Evolutionary conservation across 2,888 invertebrate species (phyloP), one percentile per base, ranked within the genome.

Genomic region (Anticlea derivata): DNA sequence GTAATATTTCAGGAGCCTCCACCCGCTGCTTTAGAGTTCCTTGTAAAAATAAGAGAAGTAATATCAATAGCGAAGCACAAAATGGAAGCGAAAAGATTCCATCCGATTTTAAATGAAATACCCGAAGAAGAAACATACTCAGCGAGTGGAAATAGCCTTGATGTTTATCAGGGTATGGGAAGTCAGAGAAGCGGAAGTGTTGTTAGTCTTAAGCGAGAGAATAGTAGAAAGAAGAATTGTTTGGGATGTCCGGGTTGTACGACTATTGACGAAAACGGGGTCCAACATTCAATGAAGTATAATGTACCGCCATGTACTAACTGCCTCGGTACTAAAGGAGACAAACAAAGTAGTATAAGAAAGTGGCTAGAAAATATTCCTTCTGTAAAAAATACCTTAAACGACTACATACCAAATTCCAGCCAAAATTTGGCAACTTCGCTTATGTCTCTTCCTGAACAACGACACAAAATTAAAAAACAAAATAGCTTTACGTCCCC

Each of bases 21-120:
- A 34, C 95, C 96, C 30, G 96, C 97, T 44, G 97, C 98, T 13
- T 86, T 97, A 62, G 97, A 98, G 80, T 98, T 98, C 78, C 91
- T 98, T 39, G 92, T 94, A 0, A 96, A 97, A 92, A 96, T 98
- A 57, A 93, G 98, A 55, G 97, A 97, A 91, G 97, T 97, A 4
- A 97, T 97, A 65, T 92, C 96, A 30, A 94, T 97, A 39, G 97
- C 97, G 5, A 97, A 97, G 74, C 95, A 95, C 67, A 97, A 97
- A 87, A 96, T 97, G 95, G 93, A 94, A 29, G 86, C 94, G 0
- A 96, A 97, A 81, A 92, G 94, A 50, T 97, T 95, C 72, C 92
- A 94, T 50, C 97, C 97, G 0, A 94, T 94, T 39, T 85, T 97
- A 3, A 92, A 94, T 44, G 93, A 94, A 69, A 97, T 97, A 67